Percentiles rank a stretch among this genome's conserved stretches.
phyloP scores from a whole-genome alignment of 1,140 invertebrate species.

The Luehdorfia chinensis region DNA sequence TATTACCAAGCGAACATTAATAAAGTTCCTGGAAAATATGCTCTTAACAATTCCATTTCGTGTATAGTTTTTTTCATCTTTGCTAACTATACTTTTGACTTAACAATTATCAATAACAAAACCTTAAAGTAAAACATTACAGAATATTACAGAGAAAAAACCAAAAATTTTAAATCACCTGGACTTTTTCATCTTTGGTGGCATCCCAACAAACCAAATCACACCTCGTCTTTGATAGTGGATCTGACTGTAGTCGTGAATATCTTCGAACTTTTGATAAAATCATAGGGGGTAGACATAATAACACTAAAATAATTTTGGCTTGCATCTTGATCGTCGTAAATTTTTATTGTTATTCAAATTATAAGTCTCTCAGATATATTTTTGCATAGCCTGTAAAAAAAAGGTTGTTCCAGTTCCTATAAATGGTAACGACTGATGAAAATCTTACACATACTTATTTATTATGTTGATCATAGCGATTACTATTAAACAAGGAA shows the following conservation, averaged over 20 bases:
- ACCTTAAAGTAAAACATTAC: no score
- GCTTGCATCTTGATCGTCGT: slow-evolving; percentile 35
- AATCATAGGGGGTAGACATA: slow-evolving; percentile 32
- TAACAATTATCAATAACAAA: no score
- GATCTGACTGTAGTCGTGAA: slow-evolving; percentile 47
- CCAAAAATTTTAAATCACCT: no score
- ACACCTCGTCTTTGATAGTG: slow-evolving; percentile 58
- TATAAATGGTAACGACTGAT: background rate
- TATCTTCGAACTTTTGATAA: slow-evolving; percentile 39
- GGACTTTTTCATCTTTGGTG: slow-evolving; percentile 45
- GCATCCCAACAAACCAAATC: slow-evolving; percentile 60
- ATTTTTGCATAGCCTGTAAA: slow-evolving; percentile 28
- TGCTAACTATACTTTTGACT: no score
- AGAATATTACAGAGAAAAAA: no score
- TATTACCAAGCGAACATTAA: no score
- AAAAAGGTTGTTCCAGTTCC: slow-evolving; percentile 19
- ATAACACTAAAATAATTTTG: slow-evolving; percentile 33
- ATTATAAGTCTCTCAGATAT: slow-evolving; percentile 20
- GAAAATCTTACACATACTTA: no score
- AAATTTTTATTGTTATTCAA: slow-evolving; percentile 21
- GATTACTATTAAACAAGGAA: no score
- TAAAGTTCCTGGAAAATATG: no score
- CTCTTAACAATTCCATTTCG: no score
- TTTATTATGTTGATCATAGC: no score
- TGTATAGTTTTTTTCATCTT: no score